Evolutionary conservation across 2,888 invertebrate species (phyloP), one percentile per base, ranked within the genome.

Genomic region (Timema podura): DNA sequence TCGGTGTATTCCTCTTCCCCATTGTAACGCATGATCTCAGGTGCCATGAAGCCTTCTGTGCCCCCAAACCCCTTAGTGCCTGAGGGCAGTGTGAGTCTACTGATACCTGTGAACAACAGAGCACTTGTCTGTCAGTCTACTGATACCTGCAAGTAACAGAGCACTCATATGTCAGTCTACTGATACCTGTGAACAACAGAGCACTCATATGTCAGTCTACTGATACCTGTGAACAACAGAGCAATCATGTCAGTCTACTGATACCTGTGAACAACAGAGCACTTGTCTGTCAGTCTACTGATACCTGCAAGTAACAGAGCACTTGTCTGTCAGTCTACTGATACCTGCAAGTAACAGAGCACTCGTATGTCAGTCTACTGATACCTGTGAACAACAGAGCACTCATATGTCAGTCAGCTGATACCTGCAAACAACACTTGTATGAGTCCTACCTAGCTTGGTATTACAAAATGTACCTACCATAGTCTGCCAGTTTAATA

Each of bases 11-110:
- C 97, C 80, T 98, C 97, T 80, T 98, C 98, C 0, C 99, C 99
- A 80, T 98, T 98, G 81, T 96, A 97, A 65, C 95, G 87, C 85
- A 98, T 95, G 75, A 99, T 98, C 85, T 99, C 98, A 0, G 98
- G 99, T 3, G 98, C 99, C 95, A 99, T 99, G 81, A 98, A 99
- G 0, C 98, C 98, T 82, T 97, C 96, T 0, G 99, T 99, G 2
- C 99, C 98, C 0, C 98, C 98, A 83, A 98, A 98, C 0, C 99
- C 98, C 80, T 96, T 97, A 0, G 95, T 93, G 0, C 96, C 95
- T 0, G 93, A 93, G 0, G 96, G 95, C 9, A 95, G 86, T 2
- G 91, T 95, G 74, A 92, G 85, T 59, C 96, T 86, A 77, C 95
- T 95, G 71, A 96, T 96, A 67, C 95, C 89, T 89, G 76, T 8